phyloP scores from a whole-genome alignment of 2,113 vertebrate genomes.

The Amphilophus citrinellus region DNA sequence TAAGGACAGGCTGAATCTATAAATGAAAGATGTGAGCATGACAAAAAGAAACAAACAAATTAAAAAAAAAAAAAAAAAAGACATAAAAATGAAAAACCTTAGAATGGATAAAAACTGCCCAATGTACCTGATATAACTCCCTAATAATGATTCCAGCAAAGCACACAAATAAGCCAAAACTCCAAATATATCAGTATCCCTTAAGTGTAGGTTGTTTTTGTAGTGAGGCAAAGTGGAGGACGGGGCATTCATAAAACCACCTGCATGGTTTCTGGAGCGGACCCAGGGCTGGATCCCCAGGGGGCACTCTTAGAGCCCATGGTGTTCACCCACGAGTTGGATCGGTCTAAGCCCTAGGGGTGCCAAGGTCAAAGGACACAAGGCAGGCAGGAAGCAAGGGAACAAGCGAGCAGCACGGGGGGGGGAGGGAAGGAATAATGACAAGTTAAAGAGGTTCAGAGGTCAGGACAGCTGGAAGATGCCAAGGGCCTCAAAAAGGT shows the following conservation, averaged over 20 bases:
- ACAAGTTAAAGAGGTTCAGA: constrained; percentile 82
- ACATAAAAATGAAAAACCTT: constrained; percentile 6
- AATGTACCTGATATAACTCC: not conserved
- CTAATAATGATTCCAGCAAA: constrained; percentile 27
- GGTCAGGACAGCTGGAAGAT: constrained; percentile 71
- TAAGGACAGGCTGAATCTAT: not conserved
- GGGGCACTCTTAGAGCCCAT: constrained; percentile 97
- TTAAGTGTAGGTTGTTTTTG: constrained; percentile 52
- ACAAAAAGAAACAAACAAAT: not conserved
- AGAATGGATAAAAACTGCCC: not conserved
- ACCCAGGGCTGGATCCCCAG: constrained; percentile 99
- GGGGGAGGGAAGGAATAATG: constrained; percentile 80
- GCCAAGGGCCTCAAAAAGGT: constrained; percentile 56
- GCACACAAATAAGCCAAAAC: constrained; percentile 65
- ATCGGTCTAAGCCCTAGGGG: constrained; percentile 99
- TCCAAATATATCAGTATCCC: constrained; percentile 68
- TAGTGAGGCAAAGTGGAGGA: constrained; percentile 63
- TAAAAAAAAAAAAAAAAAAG: not conserved
- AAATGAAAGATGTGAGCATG: not conserved
- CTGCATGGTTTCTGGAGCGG: constrained; percentile 97
- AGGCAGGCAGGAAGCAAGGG: constrained; percentile 80
- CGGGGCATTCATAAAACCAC: constrained; percentile 87
- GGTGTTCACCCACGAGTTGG: constrained; percentile 99
- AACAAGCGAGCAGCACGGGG: constrained; percentile 79
- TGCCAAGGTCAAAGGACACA: constrained; percentile 89